Base-by-base conservation (phyloP, 1,140 invertebrate genomes). In the Acyrthosiphon pisum region DNA sequence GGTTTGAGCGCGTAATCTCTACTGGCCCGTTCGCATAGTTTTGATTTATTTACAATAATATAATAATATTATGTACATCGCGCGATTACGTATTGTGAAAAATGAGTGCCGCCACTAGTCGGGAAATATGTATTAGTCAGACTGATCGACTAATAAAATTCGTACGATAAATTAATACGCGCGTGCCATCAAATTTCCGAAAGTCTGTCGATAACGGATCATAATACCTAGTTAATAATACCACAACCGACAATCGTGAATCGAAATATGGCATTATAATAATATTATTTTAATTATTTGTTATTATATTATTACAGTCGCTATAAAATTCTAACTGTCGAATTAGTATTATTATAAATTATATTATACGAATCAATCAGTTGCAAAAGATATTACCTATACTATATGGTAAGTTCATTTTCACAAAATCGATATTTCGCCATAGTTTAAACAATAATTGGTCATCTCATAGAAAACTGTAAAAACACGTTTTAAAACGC, bases 21-120 rank as follows among this genome's bases (percentile, higher is more conserved):
- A 37, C 23, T 11, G 83, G 37, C 35, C 7, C 35, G 81, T 20
- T 23, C 1, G 81, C 37, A 4, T 22, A 22, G 37, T 76, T 41
- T 84, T 84, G 83, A 84, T 84, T 84, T 84, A 84, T 84, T 84
- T 37, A 41, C 22, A 11, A 26, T 26, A 41, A 84, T 84, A 84
- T 37, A 37, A 37, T 37, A 37, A 41, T 41, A 41, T 41, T 41
- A 41, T 26, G 83, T 84, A 26, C 22, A 41, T 84, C 23, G 1
- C 8, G 23, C 41, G 22, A 84, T 84, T 44, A 44, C 23, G 83
- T 23, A 23, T 83, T 23, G 8, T 44, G 44, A 41, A 84, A 26
- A 44, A 26, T 84, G 20, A 2, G 37, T 30, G 83, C 37, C 83
- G 11, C 83, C 7, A 11, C 20, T 18, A 41, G 14, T 76, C 30